Percentiles rank a stretch among this genome's conserved stretches.
Conservation (phyloP, 2,888 invertebrate genomes). For the Ennomos erosarius region DNA sequence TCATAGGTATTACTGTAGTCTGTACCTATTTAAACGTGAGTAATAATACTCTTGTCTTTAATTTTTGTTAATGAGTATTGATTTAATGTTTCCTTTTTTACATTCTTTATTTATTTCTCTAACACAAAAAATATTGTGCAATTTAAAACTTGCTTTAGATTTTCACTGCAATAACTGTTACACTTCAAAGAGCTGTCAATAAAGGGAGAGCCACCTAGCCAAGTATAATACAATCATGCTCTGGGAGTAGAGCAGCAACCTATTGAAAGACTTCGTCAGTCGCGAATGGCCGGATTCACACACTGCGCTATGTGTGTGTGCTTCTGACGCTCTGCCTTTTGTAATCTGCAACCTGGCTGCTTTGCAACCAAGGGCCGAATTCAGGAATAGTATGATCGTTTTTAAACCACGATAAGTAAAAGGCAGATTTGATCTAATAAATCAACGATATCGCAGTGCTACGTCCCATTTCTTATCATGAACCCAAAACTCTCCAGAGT, state of each 20-base stretch:
- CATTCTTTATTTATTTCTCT: no score
- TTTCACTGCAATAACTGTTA: background rate
- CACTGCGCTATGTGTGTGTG: slow-evolving; percentile 5
- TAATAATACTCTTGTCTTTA: no score
- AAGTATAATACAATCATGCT: slow-evolving; percentile 12
- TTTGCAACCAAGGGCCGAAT: slow-evolving; percentile 3
- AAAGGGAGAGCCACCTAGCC: slow-evolving; percentile 1
- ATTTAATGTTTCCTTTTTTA: no score
- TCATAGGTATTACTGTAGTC: no score
- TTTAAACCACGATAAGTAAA: no score
- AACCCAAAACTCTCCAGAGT: background rate
- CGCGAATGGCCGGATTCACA: slow-evolving; percentile 6
- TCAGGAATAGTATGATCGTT: background rate
- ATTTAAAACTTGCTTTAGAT: no score
- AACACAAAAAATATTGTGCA: no score
- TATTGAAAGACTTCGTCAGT: slow-evolving; percentile 15
- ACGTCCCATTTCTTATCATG: background rate
- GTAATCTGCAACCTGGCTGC: slow-evolving; percentile 15
- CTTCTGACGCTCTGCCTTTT: slow-evolving; percentile 13
- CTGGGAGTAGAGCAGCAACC: slow-evolving; percentile 1
- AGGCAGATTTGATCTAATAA: no score
- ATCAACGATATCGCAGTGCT: no score
- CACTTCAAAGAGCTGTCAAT: slow-evolving; percentile 7
- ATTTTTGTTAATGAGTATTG: no score
- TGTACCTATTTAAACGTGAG: no score